Percentiles rank a stretch among this genome's conserved stretches.
phyloP scores from a whole-genome alignment of 2,888 invertebrate genomes.

The Harpalus rufipes region DNA sequence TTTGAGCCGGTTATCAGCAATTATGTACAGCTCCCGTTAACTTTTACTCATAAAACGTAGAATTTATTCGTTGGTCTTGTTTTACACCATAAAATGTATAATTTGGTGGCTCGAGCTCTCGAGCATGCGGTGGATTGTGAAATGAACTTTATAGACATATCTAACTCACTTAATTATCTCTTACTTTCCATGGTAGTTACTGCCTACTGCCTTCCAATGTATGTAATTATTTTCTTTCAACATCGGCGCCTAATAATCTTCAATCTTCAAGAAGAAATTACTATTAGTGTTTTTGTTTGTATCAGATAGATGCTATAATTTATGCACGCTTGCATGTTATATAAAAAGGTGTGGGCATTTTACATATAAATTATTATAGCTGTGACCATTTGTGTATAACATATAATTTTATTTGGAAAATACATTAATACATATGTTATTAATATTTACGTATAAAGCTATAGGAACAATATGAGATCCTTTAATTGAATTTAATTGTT shows the following conservation, averaged over 20 bases:
- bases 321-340: background rate
- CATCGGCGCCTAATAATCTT: background rate
- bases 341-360: background rate
- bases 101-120: constrained; percentile 3
- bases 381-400: background rate
- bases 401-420: background rate
- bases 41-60: constrained; percentile 40
- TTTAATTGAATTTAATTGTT: too few relatives aligned
- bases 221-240: constrained; percentile 11
- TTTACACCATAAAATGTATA: constrained; percentile 31
- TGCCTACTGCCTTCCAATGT: background rate
- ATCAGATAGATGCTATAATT: background rate
- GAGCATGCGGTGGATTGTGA: background rate
- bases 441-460: too few relatives aligned
- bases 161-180: background rate
- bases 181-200: background rate
- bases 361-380: background rate
- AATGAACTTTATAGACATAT: background rate
- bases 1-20: background rate
- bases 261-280: background rate
- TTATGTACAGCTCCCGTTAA: background rate
- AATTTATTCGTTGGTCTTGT: constrained; percentile 30
- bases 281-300: background rate
- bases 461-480: too few relatives aligned
- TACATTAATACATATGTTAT: too few relatives aligned